Conservation (phyloP, 2,113 vertebrate species). For the Paramormyrops kingsleyae region DNA sequence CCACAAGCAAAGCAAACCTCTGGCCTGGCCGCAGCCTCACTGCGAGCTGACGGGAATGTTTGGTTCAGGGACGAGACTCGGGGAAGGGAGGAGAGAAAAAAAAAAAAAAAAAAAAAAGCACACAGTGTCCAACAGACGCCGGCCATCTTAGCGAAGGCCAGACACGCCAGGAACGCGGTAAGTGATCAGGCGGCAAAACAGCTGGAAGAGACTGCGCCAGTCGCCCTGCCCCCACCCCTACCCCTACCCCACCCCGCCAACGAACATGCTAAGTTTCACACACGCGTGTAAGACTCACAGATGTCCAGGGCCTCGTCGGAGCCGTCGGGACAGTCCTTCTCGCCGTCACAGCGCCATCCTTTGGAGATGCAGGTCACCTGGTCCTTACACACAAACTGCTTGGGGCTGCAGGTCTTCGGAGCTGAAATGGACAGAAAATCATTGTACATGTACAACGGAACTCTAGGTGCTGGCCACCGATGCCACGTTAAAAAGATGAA, state of each 20-base stretch:
- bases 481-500: background rate
- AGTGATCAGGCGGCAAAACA: background rate
- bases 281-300: conserved; percentile 66
- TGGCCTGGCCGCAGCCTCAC: background rate
- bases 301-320: conserved; percentile 91
- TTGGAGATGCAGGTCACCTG: conserved; percentile 96
- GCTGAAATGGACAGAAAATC: conserved; percentile 50
- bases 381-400: conserved; percentile 96
- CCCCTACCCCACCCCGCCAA: background rate
- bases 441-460: background rate
- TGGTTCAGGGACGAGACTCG: background rate
- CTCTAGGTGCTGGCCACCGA: background rate
- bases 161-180: background rate
- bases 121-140: background rate
- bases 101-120: background rate
- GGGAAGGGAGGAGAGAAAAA: background rate
- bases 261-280: background rate
- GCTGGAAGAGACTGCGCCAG: background rate
- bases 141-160: background rate
- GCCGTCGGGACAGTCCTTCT: conserved; percentile 95
- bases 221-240: background rate
- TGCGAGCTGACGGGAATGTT: background rate
- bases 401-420: conserved; percentile 91
- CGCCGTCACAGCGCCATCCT: conserved; percentile 94
- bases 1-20: background rate